Conservation (phyloP, 2,797 vertebrate species). For the Schizopygopsis malacanthus region DNA sequence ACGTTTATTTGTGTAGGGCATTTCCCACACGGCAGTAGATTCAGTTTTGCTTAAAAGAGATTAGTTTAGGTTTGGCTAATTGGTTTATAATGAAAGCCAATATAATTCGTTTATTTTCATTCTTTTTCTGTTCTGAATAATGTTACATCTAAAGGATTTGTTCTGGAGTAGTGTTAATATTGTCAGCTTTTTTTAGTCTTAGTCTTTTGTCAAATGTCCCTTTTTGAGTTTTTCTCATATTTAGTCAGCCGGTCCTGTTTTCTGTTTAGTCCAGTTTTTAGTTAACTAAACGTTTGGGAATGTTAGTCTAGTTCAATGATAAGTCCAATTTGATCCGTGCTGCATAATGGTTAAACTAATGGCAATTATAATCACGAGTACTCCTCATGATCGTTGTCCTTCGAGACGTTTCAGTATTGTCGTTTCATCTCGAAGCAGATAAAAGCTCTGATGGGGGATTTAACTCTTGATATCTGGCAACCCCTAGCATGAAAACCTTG, state of each 20-base stretch:
- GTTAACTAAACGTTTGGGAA: not conserved
- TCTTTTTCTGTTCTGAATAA: not conserved
- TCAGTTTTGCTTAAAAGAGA: not conserved
- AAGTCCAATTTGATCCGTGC: not conserved
- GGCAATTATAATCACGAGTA: not conserved
- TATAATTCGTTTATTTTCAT: not conserved
- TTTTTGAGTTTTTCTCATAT: not conserved
- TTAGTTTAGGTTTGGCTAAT: not conserved
- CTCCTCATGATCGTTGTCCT: too few species aligned
- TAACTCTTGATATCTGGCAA: not conserved
- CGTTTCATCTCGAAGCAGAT: not conserved
- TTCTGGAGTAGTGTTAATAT: not conserved
- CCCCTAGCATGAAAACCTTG: not conserved
- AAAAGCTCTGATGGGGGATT: not conserved
- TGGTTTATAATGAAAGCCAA: not conserved
- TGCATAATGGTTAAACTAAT: not conserved
- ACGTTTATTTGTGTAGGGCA: not conserved
- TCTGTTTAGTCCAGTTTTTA: not conserved
- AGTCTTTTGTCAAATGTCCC: not conserved
- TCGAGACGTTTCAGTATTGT: not conserved
- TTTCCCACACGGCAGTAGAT: not conserved
- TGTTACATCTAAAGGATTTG: not conserved
- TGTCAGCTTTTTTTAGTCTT: not conserved
- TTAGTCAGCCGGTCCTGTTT: not conserved
- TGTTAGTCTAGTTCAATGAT: not conserved